phyloP scores from a whole-genome alignment of 2,888 invertebrate genomes.

The Orchesellides sinensis region DNA sequence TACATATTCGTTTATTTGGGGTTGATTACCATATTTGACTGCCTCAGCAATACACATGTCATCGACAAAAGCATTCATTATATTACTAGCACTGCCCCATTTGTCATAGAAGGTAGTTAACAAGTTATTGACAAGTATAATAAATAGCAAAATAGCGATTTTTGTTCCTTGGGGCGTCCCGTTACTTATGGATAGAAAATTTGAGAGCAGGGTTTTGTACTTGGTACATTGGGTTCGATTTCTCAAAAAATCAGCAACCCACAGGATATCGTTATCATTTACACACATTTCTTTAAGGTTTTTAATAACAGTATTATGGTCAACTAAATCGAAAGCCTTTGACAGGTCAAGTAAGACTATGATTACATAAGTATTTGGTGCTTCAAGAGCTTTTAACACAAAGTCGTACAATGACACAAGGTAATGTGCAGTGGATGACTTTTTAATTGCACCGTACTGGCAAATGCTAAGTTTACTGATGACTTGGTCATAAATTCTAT shows the following conservation, averaged over 20 bases:
- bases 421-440: slow-evolving; percentile 19
- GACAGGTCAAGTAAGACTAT: slow-evolving; percentile 18
- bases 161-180: slow-evolving; percentile 30
- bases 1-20: neutral
- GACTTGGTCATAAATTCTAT: slow-evolving; percentile 7
- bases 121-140: slow-evolving; percentile 2
- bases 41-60: slow-evolving; percentile 33
- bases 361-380: slow-evolving; percentile 19
- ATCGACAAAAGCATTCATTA: slow-evolving; percentile 41
- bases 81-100: neutral
- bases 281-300: slow-evolving; percentile 1
- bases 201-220: neutral
- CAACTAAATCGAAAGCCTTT: slow-evolving; percentile 31
- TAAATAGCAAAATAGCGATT: slow-evolving; percentile 15
- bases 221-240: slow-evolving; percentile 20
- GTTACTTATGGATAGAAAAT: neutral
- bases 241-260: slow-evolving; percentile 18
- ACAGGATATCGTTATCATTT: neutral
- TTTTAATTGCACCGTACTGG: slow-evolving; percentile 25
- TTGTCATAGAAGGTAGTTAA: neutral
- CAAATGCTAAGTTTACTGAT: neutral
- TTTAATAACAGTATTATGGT: slow-evolving; percentile 2
- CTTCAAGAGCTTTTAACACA: slow-evolving; percentile 11
- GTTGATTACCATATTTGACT: neutral
- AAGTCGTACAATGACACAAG: slow-evolving; percentile 19